Conservation (phyloP, 2,888 invertebrate genomes). For the Coleophora deauratella region DNA sequence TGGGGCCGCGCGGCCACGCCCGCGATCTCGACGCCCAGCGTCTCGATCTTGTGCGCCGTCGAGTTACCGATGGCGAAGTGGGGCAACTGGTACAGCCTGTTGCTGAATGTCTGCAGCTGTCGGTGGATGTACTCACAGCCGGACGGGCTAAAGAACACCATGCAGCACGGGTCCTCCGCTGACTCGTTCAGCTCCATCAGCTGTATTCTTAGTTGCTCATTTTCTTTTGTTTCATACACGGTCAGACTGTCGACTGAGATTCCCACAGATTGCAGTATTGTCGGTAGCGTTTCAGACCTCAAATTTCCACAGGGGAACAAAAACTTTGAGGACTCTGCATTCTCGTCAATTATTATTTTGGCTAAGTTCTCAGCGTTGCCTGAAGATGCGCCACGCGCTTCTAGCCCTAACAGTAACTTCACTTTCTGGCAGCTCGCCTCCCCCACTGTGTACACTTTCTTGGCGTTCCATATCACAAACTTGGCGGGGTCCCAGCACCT, state of each 20-base stretch:
- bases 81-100: constrained; percentile 42
- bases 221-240: constrained; percentile 61
- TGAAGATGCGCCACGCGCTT: constrained; percentile 39
- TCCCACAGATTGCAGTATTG: constrained; percentile 27
- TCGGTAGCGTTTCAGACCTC: constrained; percentile 47
- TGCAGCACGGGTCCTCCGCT: constrained; percentile 31
- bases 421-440: constrained; percentile 41
- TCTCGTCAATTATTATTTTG: constrained; percentile 41
- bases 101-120: constrained; percentile 55
- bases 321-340: constrained; percentile 33
- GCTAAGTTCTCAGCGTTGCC: constrained; percentile 54
- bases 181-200: constrained; percentile 39
- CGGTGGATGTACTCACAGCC: constrained; percentile 60
- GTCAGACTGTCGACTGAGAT: constrained; percentile 43
- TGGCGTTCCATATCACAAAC: constrained; percentile 46
- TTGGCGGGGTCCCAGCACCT: constrained; percentile 53
- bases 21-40: constrained; percentile 55
- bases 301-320: constrained; percentile 60
- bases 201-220: constrained; percentile 40
- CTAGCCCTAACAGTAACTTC: constrained; percentile 42
- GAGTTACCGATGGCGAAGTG: constrained; percentile 65
- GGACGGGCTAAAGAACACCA: constrained; percentile 64
- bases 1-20: constrained; percentile 49
- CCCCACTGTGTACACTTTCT: constrained; percentile 51
- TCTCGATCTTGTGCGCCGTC: constrained; percentile 59